Base-by-base conservation (phyloP, 1,140 invertebrate genomes). In the Agraylea sexmaculata region DNA sequence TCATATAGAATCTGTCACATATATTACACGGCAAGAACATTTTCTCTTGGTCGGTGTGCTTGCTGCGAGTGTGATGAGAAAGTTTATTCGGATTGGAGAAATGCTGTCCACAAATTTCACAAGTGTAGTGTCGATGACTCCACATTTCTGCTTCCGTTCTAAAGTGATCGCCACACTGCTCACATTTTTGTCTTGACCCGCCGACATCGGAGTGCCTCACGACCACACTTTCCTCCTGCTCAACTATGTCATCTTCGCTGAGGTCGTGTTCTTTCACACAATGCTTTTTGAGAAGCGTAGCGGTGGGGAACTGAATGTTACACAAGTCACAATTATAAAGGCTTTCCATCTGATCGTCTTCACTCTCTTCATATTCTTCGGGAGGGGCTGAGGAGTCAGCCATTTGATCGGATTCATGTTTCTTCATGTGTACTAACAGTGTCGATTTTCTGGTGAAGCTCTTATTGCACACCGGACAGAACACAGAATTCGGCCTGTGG, bases 51-150 rank as follows among this genome's bases (percentile, higher is more conserved):
- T 66, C 62, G 0, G 60, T 33, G 51, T 74, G 71, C 31, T 68
- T 59, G 2, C 67, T 60, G 0, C 69, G 57, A 15, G 68, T 71
- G 51, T 75, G 74, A 11, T 70, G 67, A 2, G 69, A 68, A 2
- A 76, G 52, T 47, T 73, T 67, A 0, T 71, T 50, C 1, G 70
- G 50, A 4, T 62, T 56, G 0, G 63, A 57, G 48, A 76, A 75
- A 37, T 66, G 59, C 18, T 73, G 71, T 38, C 63, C 64, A 45
- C 73, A 76, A 17, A 71, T 55, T 37, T 70, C 69, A 44, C 73
- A 75, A 21, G 59, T 59, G 30, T 69, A 67, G 2, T 62, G 52
- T 30, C 68, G 56, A 41, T 68, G 65, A 13, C 59, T 58, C 42
- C 64, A 59, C 3, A 65, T 45, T 33, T 66, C 63, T 4, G 59